A percentile compares a stretch with the other conserved stretches of the same genome.
Conservation (phyloP, 2,113 vertebrate genomes). For the Colinus virginianus region DNA sequence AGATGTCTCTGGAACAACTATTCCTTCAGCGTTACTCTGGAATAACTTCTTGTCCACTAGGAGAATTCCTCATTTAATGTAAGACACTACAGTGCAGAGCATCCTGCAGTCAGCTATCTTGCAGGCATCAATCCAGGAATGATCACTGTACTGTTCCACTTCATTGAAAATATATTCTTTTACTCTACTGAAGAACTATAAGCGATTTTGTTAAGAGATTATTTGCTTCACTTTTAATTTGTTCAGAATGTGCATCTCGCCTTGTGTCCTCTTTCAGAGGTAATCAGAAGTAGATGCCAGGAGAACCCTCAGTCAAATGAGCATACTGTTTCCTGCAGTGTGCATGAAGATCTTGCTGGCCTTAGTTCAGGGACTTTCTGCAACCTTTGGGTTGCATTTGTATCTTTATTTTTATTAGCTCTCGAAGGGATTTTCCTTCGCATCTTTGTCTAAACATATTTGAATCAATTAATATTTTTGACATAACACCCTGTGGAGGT, state of each 20-base stretch:
- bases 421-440: background rate
- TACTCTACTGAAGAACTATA: background rate
- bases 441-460: background rate
- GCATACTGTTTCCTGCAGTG: background rate
- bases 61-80: background rate
- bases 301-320: rapidly evolving
- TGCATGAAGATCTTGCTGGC: background rate
- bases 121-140: background rate
- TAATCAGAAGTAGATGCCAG: rapidly evolving
- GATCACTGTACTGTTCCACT: background rate
- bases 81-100: background rate
- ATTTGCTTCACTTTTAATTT: background rate
- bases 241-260: background rate
- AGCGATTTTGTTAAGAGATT: background rate
- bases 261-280: background rate
- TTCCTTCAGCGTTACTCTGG: slow-evolving; percentile 5
- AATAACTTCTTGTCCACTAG: background rate
- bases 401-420: background rate
- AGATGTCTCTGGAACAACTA: slow-evolving; percentile 1
- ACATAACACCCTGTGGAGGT: rapidly evolving
- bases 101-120: background rate
- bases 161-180: background rate
- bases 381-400: background rate
- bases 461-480: background rate
- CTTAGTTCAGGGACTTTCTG: background rate